Evolutionary conservation across 2,888 invertebrate genomes (phyloP).

Genomic region (Dione vanillae): DNA sequence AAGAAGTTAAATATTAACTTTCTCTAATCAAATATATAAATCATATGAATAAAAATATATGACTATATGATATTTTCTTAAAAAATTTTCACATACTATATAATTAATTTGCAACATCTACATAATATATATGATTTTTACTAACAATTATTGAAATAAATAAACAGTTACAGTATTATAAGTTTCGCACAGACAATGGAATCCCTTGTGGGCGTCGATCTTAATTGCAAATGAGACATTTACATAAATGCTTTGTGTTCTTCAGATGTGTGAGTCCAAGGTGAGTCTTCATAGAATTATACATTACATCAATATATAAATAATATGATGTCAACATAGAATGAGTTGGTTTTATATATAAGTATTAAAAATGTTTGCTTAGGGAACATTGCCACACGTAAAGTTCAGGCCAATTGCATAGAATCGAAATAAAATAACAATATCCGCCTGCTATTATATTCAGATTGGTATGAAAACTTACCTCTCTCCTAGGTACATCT

Average conservation of each 20-base stretch:
- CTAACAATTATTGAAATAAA: slow-evolving; percentile 39
- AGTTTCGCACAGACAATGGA: slow-evolving; percentile 73
- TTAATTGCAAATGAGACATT: slow-evolving; percentile 81
- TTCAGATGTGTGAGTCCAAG: slow-evolving; percentile 73
- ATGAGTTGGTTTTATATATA: background rate
- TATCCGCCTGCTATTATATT: background rate
- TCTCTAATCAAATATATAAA: slow-evolving; percentile 37
- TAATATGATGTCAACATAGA: slow-evolving; percentile 1
- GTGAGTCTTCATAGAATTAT: slow-evolving; percentile 47
- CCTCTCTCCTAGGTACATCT: background rate
- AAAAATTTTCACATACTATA: too few species aligned
- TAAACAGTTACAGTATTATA: slow-evolving; percentile 51
- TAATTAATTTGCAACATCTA: background rate
- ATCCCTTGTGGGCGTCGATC: slow-evolving; percentile 77
- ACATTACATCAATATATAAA: slow-evolving; percentile 17
- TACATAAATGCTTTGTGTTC: slow-evolving; percentile 80
- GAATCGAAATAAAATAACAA: background rate
- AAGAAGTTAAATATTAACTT: slow-evolving; percentile 41
- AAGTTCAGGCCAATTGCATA: background rate
- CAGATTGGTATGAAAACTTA: background rate
- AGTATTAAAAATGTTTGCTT: background rate
- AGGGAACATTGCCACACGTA: background rate
- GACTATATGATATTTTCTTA: too few species aligned
- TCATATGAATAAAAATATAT: too few species aligned
- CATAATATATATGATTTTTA: background rate